These are phyloP conservation scores for Anas capensis DNA, from an alignment of 2,797 vertebrate genomes.

Conservation along the genomic window DNA sequence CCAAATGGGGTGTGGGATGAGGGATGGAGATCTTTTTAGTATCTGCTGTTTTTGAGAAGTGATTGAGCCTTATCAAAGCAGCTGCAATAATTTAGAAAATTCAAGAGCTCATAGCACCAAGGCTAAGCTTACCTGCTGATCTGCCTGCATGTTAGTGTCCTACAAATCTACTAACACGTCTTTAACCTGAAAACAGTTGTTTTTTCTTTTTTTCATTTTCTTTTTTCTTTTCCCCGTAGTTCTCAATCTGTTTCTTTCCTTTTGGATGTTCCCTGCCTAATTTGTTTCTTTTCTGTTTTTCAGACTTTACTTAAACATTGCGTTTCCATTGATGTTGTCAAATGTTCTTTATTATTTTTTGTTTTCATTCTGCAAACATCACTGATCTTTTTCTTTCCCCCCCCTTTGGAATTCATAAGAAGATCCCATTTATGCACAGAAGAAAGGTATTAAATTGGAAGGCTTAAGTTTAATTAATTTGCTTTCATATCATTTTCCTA, in stretches of 20 bases:
- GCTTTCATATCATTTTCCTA: constrained; percentile 11
- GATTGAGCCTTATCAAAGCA: neutral
- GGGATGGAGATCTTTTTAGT: neutral
- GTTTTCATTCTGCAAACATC: constrained; percentile 80
- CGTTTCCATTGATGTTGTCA: constrained; percentile 79
- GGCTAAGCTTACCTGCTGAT: neutral
- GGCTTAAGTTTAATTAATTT: constrained; percentile 44
- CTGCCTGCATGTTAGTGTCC: constrained; percentile 35
- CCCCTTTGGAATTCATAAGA: constrained; percentile 90
- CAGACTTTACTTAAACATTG: constrained; percentile 86
- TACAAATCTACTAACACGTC: constrained; percentile 59
- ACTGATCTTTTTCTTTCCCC: constrained; percentile 84
- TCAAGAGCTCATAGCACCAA: neutral
- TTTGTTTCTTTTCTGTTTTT: constrained; percentile 86
- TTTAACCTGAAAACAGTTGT: neutral
- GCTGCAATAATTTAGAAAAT: neutral
- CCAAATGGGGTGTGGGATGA: neutral
- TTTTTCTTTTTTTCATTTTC: neutral
- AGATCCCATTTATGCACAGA: constrained; percentile 94
- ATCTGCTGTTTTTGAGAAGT: neutral
- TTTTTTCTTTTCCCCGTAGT: neutral
- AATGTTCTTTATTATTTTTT: constrained; percentile 68
- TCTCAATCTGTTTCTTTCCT: constrained; percentile 46
- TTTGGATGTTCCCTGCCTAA: constrained; percentile 79
- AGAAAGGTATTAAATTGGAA: constrained; percentile 88